phyloP scores from a whole-genome alignment of 2,797 vertebrate genomes.

The Oceanodroma leucorhoa region DNA sequence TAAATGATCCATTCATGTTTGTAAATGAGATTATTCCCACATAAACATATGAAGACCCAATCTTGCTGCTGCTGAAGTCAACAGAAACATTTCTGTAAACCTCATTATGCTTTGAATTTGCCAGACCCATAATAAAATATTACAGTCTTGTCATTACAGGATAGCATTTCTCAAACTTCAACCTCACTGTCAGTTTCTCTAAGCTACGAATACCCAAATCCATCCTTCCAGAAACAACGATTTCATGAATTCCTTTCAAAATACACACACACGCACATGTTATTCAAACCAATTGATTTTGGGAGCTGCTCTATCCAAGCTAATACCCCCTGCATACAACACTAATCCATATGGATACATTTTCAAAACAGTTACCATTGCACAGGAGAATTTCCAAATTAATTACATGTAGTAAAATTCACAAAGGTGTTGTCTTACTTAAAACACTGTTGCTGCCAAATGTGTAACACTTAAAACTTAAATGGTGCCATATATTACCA shows the following conservation, averaged over 20 bases:
- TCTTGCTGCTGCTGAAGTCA: neutral
- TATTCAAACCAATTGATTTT: neutral
- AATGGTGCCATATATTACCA: neutral
- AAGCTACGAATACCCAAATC: neutral
- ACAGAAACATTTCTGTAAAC: conserved; percentile 9
- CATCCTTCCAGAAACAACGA: neutral
- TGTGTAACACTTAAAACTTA: neutral
- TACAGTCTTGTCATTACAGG: neutral
- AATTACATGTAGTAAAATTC: neutral
- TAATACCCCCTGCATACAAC: neutral
- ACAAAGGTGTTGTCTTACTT: neutral
- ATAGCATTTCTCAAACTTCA: neutral
- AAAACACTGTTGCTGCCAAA: neutral
- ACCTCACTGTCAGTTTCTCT: neutral
- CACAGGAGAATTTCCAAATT: neutral
- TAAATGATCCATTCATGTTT: conserved; percentile 33
- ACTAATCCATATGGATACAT: neutral
- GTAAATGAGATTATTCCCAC: conserved; percentile 46
- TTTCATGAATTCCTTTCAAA: neutral
- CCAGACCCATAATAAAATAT: neutral
- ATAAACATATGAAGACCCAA: conserved; percentile 9
- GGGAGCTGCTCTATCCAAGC: neutral
- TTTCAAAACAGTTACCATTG: neutral
- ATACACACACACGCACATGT: fast-evolving
- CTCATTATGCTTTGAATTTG: neutral